Evolutionary conservation across 1,140 invertebrate genomes (phyloP).

Genomic region (Lanistes nyassanus): DNA sequence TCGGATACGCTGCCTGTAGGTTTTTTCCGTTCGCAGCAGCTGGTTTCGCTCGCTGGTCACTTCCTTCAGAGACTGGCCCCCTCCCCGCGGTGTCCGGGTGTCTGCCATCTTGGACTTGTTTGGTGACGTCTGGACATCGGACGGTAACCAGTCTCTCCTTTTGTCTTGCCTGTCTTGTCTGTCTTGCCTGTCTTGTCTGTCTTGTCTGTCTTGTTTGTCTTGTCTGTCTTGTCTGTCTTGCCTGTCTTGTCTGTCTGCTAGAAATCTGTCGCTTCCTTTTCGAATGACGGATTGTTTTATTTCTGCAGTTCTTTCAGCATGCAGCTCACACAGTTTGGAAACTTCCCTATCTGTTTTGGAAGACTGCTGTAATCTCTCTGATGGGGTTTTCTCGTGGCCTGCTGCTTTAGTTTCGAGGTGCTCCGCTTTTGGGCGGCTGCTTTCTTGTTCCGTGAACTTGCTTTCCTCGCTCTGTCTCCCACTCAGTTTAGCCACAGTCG

Average conservation of each 20-base stretch:
- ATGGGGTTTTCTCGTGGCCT: too few relatives aligned
- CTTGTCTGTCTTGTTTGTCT: too few relatives aligned
- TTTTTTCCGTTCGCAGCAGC: constrained; percentile 25
- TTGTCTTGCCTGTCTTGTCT: neutral
- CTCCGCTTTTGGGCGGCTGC: too few relatives aligned
- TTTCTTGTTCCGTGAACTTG: too few relatives aligned
- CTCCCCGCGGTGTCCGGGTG: neutral
- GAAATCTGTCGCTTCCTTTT: neutral
- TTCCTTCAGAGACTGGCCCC: constrained; percentile 23
- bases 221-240: too few relatives aligned
- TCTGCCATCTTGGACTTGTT: neutral
- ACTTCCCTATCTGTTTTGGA: too few relatives aligned
- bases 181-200: too few relatives aligned
- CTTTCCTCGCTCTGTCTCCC: too few relatives aligned
- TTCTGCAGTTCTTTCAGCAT: neutral
- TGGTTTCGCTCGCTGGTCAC: constrained; percentile 31
- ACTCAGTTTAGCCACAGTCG: too few relatives aligned
- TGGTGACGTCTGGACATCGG: neutral
- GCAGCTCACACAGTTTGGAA: neutral
- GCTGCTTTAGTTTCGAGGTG: too few relatives aligned
- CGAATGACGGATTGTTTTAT: neutral
- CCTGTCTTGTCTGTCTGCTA: neutral
- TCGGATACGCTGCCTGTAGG: constrained; percentile 33
- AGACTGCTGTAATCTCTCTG: too few relatives aligned
- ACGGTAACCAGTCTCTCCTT: neutral